Percentiles rank a stretch among this genome's conserved stretches.
These are phyloP conservation scores for Rhyzopertha dominica DNA, from an alignment of 1,140 invertebrate species.

Conservation along the genomic window DNA sequence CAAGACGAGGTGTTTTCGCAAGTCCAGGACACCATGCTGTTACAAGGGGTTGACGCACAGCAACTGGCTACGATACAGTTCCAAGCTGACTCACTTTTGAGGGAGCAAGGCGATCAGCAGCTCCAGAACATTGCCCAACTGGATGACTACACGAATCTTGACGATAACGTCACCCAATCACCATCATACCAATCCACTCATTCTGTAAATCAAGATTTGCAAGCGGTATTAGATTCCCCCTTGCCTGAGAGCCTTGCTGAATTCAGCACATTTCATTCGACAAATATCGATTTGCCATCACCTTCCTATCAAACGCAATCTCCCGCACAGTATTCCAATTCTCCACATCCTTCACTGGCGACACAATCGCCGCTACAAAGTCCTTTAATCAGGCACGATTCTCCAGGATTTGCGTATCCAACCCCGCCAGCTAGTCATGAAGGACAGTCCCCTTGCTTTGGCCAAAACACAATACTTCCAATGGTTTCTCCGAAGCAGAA, in stretches of 20 bases:
- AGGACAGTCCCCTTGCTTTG: constrained; percentile 59
- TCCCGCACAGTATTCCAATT: constrained; percentile 37
- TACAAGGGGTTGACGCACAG: constrained; percentile 59
- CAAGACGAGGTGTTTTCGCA: constrained; percentile 75
- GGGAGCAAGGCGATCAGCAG: constrained; percentile 58
- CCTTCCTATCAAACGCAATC: constrained; percentile 46
- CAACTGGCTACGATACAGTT: constrained; percentile 56
- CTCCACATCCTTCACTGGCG: constrained; percentile 48
- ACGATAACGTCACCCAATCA: constrained; percentile 36
- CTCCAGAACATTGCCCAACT: constrained; percentile 64
- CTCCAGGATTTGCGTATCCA: constrained; percentile 70
- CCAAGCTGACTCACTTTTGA: constrained; percentile 53
- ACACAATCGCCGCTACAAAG: constrained; percentile 56
- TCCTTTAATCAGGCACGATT: constrained; percentile 56
- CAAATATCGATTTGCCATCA: constrained; percentile 43
- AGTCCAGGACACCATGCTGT: constrained; percentile 63
- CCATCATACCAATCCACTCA: constrained; percentile 55
- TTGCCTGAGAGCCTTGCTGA: constrained; percentile 73
- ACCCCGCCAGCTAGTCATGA: constrained; percentile 80
- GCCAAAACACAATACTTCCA: constrained; percentile 44
- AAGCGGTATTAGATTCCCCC: constrained; percentile 68
- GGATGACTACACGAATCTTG: constrained; percentile 51
- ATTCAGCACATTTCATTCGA: constrained; percentile 70
- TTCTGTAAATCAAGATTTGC: constrained; percentile 64
- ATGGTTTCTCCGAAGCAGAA: constrained; percentile 45